Conservation (phyloP, 2,113 vertebrate species). For the Oophaga pumilio region DNA sequence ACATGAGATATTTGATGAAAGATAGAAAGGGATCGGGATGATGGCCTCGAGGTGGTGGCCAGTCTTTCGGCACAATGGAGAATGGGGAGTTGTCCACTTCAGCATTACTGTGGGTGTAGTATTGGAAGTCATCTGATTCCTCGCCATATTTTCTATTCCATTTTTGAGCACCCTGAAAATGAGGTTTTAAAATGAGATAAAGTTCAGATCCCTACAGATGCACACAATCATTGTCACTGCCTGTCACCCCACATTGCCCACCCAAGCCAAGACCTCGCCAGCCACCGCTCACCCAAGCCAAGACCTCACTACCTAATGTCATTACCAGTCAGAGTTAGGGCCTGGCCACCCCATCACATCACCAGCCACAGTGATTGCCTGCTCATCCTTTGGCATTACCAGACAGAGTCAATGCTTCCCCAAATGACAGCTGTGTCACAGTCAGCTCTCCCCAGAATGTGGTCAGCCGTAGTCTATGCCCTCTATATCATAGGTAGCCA, state of each 20-base stretch:
- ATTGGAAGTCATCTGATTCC: background rate
- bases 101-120: background rate
- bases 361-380: background rate
- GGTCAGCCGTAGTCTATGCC: too few relatives aligned
- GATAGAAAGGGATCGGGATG: constrained; percentile 62
- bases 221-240: too few relatives aligned
- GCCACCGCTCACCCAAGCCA: too few relatives aligned
- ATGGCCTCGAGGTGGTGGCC: background rate
- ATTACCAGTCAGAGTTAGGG: background rate
- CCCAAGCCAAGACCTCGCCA: background rate
- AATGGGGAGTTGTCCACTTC: background rate
- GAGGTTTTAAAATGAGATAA: background rate
- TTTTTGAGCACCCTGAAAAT: background rate
- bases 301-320: too few relatives aligned
- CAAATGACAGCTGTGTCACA: too few relatives aligned
- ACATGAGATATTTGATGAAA: constrained; percentile 74
- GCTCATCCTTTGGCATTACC: too few relatives aligned
- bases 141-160: background rate
- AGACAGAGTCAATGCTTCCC: too few relatives aligned
- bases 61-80: background rate
- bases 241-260: too few relatives aligned
- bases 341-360: too few relatives aligned
- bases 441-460: too few relatives aligned
- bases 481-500: too few relatives aligned
- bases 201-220: too few relatives aligned